Base-by-base conservation (phyloP, 2,797 vertebrate genomes). In the Siniperca obscura region DNA sequence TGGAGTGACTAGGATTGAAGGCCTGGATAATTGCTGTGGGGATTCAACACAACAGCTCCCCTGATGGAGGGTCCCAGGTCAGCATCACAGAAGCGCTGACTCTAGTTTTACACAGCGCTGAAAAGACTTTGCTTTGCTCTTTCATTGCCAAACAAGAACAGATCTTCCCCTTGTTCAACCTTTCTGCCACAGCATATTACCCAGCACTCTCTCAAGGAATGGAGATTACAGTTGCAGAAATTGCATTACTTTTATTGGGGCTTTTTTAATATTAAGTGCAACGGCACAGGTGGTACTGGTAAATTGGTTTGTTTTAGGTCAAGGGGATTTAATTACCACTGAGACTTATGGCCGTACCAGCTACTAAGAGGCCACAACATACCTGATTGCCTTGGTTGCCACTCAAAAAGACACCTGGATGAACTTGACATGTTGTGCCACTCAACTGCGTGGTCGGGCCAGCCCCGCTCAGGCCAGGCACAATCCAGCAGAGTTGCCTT, bases 1-100 rank as follows among this genome's bases (percentile, higher is more conserved):
- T 70, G 22, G 48, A 55, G 55, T 70, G 64, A 73, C 52, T 70
- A 1, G 7, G 65, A 60, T 61, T 72, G 27, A 48, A 78, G 30
- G 52, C 44, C 36, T 19, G 21, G 30, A 78, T 89, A 88, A 87
- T 87, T 89, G 73, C 74, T 79, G 40, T 21, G 66, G 81, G 79
- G 80, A 77, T 71, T 79, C 50, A 80, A 73, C 34, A 38, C 60
- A 70, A 71, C 78, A 74, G 70, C 76, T 77, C 82, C 81, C 65
- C 67, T 4, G n/a, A 16, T 78, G 73, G 81, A 83, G 50, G 46
- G 70, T 76, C 77, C 40, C 81, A 22, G 62, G 42, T 87, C 74
- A 72, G 81, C 38, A 7, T 6, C 2, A 5, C 7, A 14, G 7
- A 61, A 71, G 48, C 2, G 30, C 70, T 66, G 59, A 27, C 52